Evolutionary conservation across 1,140 invertebrate species (phyloP).

Genomic region (Heterodera schachtii): DNA sequence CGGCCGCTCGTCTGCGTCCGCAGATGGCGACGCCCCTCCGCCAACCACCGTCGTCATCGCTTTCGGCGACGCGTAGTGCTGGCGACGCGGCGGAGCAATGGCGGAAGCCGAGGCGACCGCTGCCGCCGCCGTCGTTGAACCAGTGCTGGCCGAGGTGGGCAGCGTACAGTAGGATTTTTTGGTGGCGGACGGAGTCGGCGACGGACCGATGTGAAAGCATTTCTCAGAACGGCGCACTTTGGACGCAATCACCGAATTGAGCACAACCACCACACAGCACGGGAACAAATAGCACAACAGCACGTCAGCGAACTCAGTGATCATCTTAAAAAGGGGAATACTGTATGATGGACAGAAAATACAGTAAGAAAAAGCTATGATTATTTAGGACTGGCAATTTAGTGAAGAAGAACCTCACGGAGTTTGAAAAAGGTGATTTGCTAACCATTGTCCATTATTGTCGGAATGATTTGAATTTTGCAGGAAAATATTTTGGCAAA

Average conservation of each 20-base stretch:
- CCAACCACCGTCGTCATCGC: background rate
- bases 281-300: constrained; percentile 62
- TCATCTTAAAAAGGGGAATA: constrained; percentile 30
- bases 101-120: no score
- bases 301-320: constrained; percentile 56
- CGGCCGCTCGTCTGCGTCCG: constrained; percentile 16
- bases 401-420: no score
- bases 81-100: background rate
- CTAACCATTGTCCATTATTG: no score
- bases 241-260: constrained; percentile 60
- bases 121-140: constrained; percentile 14
- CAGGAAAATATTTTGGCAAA: no score
- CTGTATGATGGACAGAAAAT: no score
- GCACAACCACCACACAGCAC: constrained; percentile 57
- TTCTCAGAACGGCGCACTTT: constrained; percentile 53
- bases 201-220: constrained; percentile 15
- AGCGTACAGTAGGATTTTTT: constrained; percentile 1
- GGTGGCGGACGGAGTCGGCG: background rate
- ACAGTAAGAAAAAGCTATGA: no score
- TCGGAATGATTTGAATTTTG: no score
- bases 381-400: no score
- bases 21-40: no score
- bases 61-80: background rate
- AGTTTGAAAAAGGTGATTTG: no score
- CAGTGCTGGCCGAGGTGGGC: background rate